These are phyloP conservation scores for Ypsolopha sequella DNA, from an alignment of 2,888 invertebrate species.

Conservation along the genomic window DNA sequence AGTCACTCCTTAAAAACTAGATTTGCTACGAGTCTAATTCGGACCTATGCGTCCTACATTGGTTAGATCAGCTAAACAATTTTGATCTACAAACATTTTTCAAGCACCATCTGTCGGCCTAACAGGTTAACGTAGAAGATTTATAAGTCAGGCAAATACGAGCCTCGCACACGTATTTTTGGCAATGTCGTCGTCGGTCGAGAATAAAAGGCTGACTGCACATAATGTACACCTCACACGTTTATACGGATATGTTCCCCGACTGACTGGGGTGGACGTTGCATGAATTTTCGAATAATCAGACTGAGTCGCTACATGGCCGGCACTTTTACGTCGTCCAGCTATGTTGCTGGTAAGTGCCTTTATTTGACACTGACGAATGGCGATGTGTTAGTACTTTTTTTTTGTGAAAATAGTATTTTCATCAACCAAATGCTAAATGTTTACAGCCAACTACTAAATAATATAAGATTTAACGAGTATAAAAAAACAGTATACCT, in stretches of 20 bases:
- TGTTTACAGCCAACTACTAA: no score
- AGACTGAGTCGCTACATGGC: slow-evolving; percentile 10
- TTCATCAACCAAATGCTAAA: no score
- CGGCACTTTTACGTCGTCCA: slow-evolving; percentile 10
- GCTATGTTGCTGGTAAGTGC: background rate
- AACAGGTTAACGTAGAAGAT: background rate
- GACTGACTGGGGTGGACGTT: slow-evolving; percentile 29
- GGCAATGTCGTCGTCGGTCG: no score
- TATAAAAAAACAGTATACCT: background rate
- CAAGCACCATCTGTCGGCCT: no score
- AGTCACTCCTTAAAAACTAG: no score
- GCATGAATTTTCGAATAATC: slow-evolving; percentile 58
- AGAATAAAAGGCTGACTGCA: background rate
- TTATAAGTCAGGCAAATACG: background rate
- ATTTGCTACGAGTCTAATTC: no score
- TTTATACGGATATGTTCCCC: slow-evolving; percentile 34
- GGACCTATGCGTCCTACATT: no score
- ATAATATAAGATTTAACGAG: no score
- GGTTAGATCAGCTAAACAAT: no score
- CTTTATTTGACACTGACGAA: background rate
- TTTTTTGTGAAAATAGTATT: background rate
- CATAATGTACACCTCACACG: slow-evolving; percentile 22
- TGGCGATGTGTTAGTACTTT: background rate
- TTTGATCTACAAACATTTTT: no score
- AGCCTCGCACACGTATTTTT: no score